Evolutionary conservation across 2,797 vertebrate species (phyloP), one percentile per base, ranked within the genome.

Genomic region (Coluber constrictor): DNA sequence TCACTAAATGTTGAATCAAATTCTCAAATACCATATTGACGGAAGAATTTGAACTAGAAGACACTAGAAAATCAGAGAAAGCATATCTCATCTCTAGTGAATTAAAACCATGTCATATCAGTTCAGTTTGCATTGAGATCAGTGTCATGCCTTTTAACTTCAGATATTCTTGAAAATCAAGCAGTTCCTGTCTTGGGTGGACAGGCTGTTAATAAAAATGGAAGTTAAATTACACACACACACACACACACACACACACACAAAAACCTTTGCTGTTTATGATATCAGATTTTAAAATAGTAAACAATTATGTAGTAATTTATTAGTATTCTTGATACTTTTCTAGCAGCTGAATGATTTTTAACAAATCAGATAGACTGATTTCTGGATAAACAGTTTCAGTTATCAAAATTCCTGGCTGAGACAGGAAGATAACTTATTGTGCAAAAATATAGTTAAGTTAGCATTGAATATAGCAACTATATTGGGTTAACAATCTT

Each of bases 401-500:
- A 88, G 43, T 37, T 93, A 88, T 66, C 88, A 70, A 51, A 29
- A 61, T 83, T 88, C 86, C 55, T 83, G 90, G 79, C 88, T 5
- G 8, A 37, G 66, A 83, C 56, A 79, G 23, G 23, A 57, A 83
- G 16, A 5, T 11, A 88, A 88, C 25, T 66, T 88, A 70, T 57
- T 88, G 66, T 88, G 23, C 20, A 91, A 66, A 90, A 90, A 93
- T 87, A 61, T 79, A 88, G 55, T 91, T 88, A 91, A 79, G 43
- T 91, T 88, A 91, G 86, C 32, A 91, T 43, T 54, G 63, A 60
- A 23, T 79, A 60, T 60, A 93, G 60, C 37, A 88, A 79, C 23
- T 66, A 79, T 60, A 91, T 91, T 91, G 90, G 88, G 86, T 88
- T 88, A 74, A 88, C 51, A 61, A 89, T 89, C n/a, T 91, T 25